Conservation (phyloP, 2,113 vertebrate genomes). For the Phaethornis superciliosus region DNA sequence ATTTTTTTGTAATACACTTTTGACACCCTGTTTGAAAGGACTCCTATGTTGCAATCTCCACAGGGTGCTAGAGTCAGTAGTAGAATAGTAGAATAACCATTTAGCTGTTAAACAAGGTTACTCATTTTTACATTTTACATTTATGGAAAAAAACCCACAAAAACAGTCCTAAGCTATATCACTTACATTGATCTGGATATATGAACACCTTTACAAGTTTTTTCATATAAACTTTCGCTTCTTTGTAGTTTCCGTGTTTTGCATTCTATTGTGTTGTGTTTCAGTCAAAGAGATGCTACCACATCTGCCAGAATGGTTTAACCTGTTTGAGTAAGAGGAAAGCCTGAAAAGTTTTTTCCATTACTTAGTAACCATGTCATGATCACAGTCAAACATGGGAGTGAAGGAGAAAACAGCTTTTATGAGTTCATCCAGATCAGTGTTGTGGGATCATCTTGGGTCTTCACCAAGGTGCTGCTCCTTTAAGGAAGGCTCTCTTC, state of each 20-base stretch:
- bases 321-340: not conserved
- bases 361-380: not conserved
- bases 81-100: slow-evolving; percentile 26
- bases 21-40: not conserved
- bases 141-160: not conserved
- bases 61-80: slow-evolving; percentile 20
- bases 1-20: not conserved
- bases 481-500: not conserved
- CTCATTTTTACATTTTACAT: slow-evolving; percentile 43
- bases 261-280: not conserved
- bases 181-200: slow-evolving; percentile 11
- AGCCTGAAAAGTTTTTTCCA: not conserved
- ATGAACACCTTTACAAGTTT: slow-evolving; percentile 22
- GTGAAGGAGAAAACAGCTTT: not conserved
- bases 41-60: slow-evolving; percentile 6
- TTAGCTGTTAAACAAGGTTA: slow-evolving; percentile 45
- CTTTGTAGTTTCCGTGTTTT: not conserved
- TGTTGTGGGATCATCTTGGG: not conserved
- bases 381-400: not conserved
- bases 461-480: not conserved
- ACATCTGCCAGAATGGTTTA: not conserved
- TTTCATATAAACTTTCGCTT: slow-evolving; percentile 14
- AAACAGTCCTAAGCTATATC: not conserved
- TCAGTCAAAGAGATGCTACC: accelerated
- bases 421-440: not conserved